These are phyloP conservation scores for Gopherus evgoodei DNA, from an alignment of 2,113 vertebrate genomes.

Conservation along the genomic window DNA sequence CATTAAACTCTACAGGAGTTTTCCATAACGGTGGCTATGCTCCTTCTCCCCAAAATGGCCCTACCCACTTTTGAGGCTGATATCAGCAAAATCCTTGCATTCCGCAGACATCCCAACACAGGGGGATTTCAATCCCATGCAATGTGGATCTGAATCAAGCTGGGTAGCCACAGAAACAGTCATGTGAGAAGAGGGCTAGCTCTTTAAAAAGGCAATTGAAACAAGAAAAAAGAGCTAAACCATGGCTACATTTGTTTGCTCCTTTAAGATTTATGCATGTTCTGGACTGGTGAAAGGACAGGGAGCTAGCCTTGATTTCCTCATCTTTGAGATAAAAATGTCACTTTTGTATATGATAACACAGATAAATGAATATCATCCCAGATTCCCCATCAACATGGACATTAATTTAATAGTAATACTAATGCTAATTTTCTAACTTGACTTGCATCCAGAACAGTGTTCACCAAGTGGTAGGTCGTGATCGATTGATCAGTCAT, in stretches of 20 bases:
- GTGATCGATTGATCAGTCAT: too few relatives aligned
- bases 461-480: too few relatives aligned
- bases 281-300: neutral
- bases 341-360: neutral
- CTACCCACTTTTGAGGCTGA: neutral
- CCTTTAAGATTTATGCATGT: neutral
- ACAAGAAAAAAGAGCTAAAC: neutral
- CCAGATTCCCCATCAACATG: neutral
- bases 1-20: neutral
- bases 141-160: neutral
- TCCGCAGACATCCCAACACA: neutral
- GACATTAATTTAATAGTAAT: neutral
- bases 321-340: neutral
- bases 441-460: neutral
- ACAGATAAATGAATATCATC: neutral
- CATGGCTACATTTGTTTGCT: neutral
- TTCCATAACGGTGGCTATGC: neutral
- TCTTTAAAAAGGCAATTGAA: neutral
- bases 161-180: neutral
- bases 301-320: neutral
- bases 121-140: neutral
- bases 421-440: neutral
- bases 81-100: neutral
- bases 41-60: neutral
- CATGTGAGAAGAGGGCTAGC: neutral